phyloP scores from a whole-genome alignment of 2,888 invertebrate genomes.

The Muschampia plurimacula region DNA sequence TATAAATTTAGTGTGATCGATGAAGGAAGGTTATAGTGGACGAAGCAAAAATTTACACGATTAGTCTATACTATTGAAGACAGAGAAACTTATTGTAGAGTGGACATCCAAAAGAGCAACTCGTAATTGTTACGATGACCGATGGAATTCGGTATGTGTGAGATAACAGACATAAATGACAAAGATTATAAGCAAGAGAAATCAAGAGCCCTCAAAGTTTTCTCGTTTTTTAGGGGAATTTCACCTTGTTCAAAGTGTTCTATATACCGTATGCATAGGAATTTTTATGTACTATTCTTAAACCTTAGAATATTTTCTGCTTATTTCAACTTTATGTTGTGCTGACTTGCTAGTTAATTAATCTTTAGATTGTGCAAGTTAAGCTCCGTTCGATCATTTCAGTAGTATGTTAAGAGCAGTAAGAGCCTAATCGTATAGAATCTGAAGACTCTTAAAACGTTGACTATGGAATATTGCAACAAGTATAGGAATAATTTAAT shows the following conservation, averaged over 20 bases:
- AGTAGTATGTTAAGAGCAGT: constrained; percentile 14
- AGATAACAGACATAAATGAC: no score
- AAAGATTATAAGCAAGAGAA: neutral
- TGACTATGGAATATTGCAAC: constrained; percentile 27
- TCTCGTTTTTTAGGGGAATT: no score
- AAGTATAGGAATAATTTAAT: constrained; percentile 33
- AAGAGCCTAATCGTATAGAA: constrained; percentile 28
- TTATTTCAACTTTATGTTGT: neutral
- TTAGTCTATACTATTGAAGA: no score
- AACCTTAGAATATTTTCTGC: neutral
- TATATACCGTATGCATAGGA: no score
- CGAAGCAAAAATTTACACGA: no score
- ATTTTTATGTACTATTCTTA: no score
- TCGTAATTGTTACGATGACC: no score
- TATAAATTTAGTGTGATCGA: neutral
- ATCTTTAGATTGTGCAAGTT: constrained; percentile 35
- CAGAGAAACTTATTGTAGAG: no score
- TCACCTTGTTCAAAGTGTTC: no score
- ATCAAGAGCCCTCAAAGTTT: neutral
- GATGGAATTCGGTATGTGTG: no score
- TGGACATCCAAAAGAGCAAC: no score
- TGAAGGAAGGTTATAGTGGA: no score
- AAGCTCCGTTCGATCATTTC: constrained; percentile 31
- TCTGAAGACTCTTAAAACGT: constrained; percentile 27
- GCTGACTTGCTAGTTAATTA: constrained; percentile 20